Base-by-base conservation (phyloP, 2,113 vertebrate genomes). In the Pelodiscus sinensis region DNA sequence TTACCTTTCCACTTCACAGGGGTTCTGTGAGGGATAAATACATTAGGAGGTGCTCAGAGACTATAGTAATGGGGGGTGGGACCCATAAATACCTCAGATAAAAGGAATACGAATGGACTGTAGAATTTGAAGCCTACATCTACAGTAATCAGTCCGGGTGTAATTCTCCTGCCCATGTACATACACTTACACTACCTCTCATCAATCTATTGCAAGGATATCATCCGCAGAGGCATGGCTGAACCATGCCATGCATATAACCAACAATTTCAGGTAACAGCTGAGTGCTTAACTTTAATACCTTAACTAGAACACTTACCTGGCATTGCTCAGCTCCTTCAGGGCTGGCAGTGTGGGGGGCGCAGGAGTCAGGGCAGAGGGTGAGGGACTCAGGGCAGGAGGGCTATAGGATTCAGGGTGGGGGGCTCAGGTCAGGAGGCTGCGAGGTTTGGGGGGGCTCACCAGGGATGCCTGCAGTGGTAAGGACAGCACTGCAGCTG, bases 21-120 rank as follows among this genome's bases (percentile, higher is more conserved):
- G 86, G 15, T 68, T 29, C 31, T 68, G 62, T 65, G 92, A 73
- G 50, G 44, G 44, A 86, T 50, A 91, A 90, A 50, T 22, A 51
- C 18, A 80, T 79, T 31, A 4, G 51, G 56, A 83, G 89, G 22
- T 27, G 90, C 31, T 31, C 84, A 24, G 75, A 94, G 8, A 90
- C 2, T 8, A 85, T 54, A 86, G n/a, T 9, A 82, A 3, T 57
- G 14, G 82, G 51, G 44, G 87, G 65, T 4, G 83, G 9, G 52
- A 10, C 54, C 60, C 19, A 68, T 57, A 79, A 89, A 90, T 16
- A 90, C 52, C 55, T 73, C 0, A 3, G n/a, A 31, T 78, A 65
- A 24, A 83, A 29, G 87, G 4, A 81, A 19, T 25, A 83, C 38
- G 87, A 3, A 79, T 14, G 77, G 0, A 25, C 15, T 27, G 87